A percentile compares a stretch with the other conserved stretches of the same genome.
These are phyloP conservation scores for Melanotus villosus DNA, from an alignment of 2,888 invertebrate genomes.

Conservation along the genomic window DNA sequence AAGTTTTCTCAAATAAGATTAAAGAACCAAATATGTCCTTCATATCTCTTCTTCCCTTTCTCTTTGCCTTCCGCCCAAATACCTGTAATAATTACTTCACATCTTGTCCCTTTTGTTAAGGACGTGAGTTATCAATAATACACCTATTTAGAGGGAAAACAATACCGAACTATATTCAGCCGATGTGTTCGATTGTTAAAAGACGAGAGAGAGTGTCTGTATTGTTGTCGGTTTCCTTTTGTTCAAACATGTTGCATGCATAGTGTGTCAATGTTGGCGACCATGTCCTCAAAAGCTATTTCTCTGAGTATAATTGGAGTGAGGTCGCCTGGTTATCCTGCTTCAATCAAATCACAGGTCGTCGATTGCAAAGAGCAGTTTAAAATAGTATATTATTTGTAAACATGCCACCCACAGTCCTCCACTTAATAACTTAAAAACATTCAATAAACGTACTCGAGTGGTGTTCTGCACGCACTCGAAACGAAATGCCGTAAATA, in stretches of 20 bases:
- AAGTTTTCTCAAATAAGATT: too few relatives aligned
- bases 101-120: too few relatives aligned
- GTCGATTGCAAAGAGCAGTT: neutral
- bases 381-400: neutral
- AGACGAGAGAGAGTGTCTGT: slow-evolving; percentile 5
- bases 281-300: slow-evolving; percentile 44
- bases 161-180: too few relatives aligned
- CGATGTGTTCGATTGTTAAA: slow-evolving; percentile 1
- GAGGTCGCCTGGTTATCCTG: slow-evolving; percentile 39
- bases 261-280: slow-evolving; percentile 31
- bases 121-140: slow-evolving; percentile 1
- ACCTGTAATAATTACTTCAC: too few relatives aligned
- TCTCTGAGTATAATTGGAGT: slow-evolving; percentile 34
- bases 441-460: too few relatives aligned
- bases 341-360: slow-evolving; percentile 7
- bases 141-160: neutral
- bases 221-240: slow-evolving; percentile 17
- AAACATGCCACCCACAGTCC: neutral
- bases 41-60: too few relatives aligned
- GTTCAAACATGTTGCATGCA: slow-evolving; percentile 3
- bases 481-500: too few relatives aligned
- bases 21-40: too few relatives aligned
- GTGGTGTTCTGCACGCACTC: too few relatives aligned
- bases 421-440: too few relatives aligned
- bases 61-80: too few relatives aligned